Evolutionary conservation across 2,797 vertebrate species (phyloP).

Genomic region (Gambelia wislizenii): DNA sequence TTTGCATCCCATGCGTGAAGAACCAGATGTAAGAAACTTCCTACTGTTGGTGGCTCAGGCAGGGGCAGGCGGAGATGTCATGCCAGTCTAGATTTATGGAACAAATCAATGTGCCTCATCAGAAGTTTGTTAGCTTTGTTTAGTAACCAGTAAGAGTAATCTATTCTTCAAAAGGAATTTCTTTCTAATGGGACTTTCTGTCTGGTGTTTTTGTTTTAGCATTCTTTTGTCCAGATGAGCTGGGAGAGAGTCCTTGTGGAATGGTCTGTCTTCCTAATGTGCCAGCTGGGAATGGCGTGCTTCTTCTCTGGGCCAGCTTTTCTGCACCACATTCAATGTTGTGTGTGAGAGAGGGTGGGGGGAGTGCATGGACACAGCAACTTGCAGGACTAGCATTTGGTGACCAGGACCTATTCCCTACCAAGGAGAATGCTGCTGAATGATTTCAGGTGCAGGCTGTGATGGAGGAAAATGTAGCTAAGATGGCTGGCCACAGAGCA

Average conservation of each 20-base stretch:
- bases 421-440: background rate
- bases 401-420: background rate
- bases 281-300: background rate
- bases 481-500: background rate
- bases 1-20: constrained; percentile 96
- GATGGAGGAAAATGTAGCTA: background rate
- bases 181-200: constrained; percentile 74
- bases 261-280: background rate
- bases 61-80: constrained; percentile 52
- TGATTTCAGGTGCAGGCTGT: background rate
- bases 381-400: background rate
- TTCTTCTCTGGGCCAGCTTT: constrained; percentile 1
- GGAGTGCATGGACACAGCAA: background rate
- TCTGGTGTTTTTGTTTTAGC: constrained; percentile 63
- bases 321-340: accelerated
- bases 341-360: background rate
- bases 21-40: constrained; percentile 97
- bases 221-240: background rate
- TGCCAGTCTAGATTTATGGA: constrained; percentile 87
- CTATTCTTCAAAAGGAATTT: constrained; percentile 73
- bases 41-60: constrained; percentile 76
- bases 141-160: constrained; percentile 68
- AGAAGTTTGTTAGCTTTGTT: constrained; percentile 77
- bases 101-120: constrained; percentile 86
- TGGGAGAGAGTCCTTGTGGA: background rate